Base-by-base conservation (phyloP, 1,140 invertebrate genomes). In the Leptinotarsa texana region DNA sequence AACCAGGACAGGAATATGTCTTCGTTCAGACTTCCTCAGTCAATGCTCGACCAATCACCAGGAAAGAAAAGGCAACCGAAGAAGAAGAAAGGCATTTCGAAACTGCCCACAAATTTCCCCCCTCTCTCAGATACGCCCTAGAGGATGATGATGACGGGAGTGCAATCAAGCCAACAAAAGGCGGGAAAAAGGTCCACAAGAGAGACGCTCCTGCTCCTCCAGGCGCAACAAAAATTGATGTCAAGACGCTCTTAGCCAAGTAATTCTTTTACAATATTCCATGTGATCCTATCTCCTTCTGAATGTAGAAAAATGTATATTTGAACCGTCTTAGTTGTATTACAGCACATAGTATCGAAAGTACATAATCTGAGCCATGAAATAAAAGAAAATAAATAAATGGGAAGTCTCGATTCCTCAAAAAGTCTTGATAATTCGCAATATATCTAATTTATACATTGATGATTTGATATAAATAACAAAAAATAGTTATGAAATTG, bases 71-170 rank as follows among this genome's bases (percentile, higher is more conserved):
- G 74, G 72, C 69, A 17, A 47, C 57, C n/a, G 17, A 18, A 63
- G 61, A 77, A 66, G 75, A 78, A 51, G 75, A 77, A 2, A 73
- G 77, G 47, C 63, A 74, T 21, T 85, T 85, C 73, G 83, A 85
- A 80, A 85, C 84, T 3, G 77, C 83, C 1, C 84, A 85, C 66
- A 85, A 85, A 79, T 65, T 84, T 63, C 84, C 84, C 47, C 75
- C 80, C 22, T 79, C 78, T 33, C 67, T 85, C 1, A 83, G 79
- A 2, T 83, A 79, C 63, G 42, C 72, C 11, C 33, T 81, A 21
- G 78, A 79, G 22, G 70, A 82, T n/a, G 78, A 82, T 13, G 82
- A 83, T 13, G 73, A 78, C 22, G 74, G 66, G 42, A 57, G 13
- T 18, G 11, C 21, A 71, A 0, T 76, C 78, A 79, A 74, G 79